Conservation (phyloP, 23 tunicate species). For the Styela clava region DNA sequence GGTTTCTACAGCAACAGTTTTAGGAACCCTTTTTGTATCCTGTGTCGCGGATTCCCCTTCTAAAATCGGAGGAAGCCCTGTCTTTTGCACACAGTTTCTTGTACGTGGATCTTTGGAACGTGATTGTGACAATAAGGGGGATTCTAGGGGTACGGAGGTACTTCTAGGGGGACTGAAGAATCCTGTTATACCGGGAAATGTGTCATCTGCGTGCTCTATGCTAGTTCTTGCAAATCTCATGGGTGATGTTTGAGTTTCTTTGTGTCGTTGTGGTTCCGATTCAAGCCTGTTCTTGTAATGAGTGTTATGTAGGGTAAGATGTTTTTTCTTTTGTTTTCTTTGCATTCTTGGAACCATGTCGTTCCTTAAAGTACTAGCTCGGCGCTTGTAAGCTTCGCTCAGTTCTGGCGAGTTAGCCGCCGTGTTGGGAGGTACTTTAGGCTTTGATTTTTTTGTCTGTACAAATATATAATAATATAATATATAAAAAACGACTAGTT, state of each 20-base stretch:
- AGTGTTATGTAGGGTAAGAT: background rate
- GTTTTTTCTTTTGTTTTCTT: slow-evolving; percentile 5
- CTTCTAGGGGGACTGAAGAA: background rate
- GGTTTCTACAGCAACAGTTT: slow-evolving; percentile 9
- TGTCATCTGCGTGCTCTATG: background rate
- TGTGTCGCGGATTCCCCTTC: background rate
- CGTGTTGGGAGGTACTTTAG: slow-evolving; percentile 21
- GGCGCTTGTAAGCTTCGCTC: slow-evolving; percentile 18
- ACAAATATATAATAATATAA: background rate
- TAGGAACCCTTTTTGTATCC: background rate
- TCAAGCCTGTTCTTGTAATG: background rate
- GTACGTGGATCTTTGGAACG: background rate
- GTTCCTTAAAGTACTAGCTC: slow-evolving; percentile 13
- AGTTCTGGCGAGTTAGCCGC: slow-evolving; percentile 10
- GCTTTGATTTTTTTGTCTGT: background rate
- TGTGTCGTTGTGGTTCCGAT: background rate
- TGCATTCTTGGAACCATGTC: slow-evolving; percentile 25
- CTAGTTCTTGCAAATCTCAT: background rate
- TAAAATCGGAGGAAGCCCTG: slow-evolving; percentile 22
- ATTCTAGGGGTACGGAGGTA: slow-evolving; percentile 7
- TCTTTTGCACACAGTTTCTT: slow-evolving; percentile 12
- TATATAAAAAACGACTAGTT: background rate
- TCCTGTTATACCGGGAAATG: background rate
- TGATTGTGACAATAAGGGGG: background rate
- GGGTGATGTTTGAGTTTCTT: slow-evolving; percentile 17